Percentiles rank a stretch among this genome's conserved stretches.
Evolutionary conservation across 2,113 vertebrate species (phyloP).

Genomic region (Osmerus eperlanus): DNA sequence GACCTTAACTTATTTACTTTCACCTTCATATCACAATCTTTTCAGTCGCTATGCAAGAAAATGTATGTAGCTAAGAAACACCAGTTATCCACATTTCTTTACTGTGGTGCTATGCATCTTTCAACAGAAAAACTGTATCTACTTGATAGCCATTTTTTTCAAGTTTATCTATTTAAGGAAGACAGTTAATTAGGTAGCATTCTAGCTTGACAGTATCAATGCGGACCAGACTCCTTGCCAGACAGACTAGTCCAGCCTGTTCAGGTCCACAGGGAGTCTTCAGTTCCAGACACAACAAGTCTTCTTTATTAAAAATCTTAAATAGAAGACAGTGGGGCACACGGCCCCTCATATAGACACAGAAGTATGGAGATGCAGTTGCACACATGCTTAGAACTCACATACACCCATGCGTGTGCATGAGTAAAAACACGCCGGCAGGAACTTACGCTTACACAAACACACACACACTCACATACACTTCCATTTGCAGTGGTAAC

Average conservation of each 20-base stretch:
- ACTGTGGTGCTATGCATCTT: too few relatives aligned
- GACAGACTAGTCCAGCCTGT: constrained; percentile 27
- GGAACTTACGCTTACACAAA: constrained; percentile 16
- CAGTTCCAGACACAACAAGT: constrained; percentile 36
- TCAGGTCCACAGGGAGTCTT: constrained; percentile 37
- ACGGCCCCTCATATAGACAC: constrained; percentile 28
- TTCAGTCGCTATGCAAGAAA: too few relatives aligned
- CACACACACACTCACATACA: neutral
- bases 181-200: too few relatives aligned
- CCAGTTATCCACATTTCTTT: too few relatives aligned
- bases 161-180: too few relatives aligned
- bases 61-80: too few relatives aligned
- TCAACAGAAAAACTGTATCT: too few relatives aligned
- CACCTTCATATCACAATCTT: too few relatives aligned
- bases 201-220: constrained; percentile 1
- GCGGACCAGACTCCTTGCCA: constrained; percentile 12
- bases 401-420: neutral
- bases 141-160: too few relatives aligned
- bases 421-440: too few relatives aligned
- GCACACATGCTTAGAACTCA: too few relatives aligned
- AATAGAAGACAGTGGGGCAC: constrained; percentile 39
- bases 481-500: neutral
- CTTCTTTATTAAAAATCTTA: constrained; percentile 52
- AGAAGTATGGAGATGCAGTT: neutral
- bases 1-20: too few relatives aligned